Conservation (phyloP, 2,888 invertebrate species). For the Euplexia lucipara region DNA sequence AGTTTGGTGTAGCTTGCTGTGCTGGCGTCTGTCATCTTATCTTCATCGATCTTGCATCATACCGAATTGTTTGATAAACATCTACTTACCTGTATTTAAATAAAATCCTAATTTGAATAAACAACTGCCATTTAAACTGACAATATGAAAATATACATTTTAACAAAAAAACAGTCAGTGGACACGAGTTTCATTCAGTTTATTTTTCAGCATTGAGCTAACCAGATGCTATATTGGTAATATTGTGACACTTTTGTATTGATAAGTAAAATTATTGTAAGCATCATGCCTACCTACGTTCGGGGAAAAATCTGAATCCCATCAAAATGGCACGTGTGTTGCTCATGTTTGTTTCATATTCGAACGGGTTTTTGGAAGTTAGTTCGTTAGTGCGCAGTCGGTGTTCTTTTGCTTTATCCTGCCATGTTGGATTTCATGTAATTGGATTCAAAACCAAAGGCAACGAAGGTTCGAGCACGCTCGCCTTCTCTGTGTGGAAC, state of each 20-base stretch:
- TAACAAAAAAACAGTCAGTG: background rate
- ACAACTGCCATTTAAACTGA: no score
- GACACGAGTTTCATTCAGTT: background rate
- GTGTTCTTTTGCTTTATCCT: background rate
- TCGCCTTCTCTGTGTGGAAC: background rate
- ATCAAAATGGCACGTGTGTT: background rate
- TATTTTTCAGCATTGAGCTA: background rate
- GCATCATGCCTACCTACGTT: background rate
- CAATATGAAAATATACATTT: no score
- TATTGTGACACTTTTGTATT: background rate
- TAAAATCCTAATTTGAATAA: no score
- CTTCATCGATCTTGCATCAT: no score
- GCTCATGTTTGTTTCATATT: background rate
- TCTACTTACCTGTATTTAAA: no score
- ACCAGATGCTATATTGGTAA: no score
- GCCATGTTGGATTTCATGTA: background rate
- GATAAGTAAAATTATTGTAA: background rate
- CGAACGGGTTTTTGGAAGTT: background rate
- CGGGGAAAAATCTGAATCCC: background rate
- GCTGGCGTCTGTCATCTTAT: no score
- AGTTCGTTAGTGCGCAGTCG: background rate
- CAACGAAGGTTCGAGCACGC: background rate
- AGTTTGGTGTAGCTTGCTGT: no score
- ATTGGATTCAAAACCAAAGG: conserved; percentile 13
- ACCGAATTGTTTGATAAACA: no score